A percentile compares a stretch with the other conserved stretches of the same genome.
Conservation (phyloP, 2,888 invertebrate genomes). For the Cryptus armator region DNA sequence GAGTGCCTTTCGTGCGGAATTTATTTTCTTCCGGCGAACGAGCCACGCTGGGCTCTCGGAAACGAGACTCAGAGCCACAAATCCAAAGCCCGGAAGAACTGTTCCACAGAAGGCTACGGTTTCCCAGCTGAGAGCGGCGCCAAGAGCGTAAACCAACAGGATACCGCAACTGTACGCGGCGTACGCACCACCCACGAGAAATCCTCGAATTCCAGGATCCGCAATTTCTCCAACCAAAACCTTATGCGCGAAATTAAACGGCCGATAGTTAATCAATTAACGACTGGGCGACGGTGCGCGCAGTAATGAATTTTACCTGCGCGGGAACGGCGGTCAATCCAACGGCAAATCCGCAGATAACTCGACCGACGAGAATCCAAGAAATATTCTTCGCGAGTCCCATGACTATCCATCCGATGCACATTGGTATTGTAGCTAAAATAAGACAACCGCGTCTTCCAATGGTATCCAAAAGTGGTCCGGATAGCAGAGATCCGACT, state of each 20-base stretch:
- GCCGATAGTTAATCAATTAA: constrained; percentile 8
- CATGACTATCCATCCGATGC: constrained; percentile 90
- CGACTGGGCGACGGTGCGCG: background rate
- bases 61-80: constrained; percentile 88
- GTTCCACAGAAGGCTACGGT: constrained; percentile 89
- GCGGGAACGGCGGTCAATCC: constrained; percentile 91
- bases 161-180: constrained; percentile 92
- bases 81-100: constrained; percentile 88
- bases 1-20: constrained; percentile 87
- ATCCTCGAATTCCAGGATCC: constrained; percentile 90
- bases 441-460: constrained; percentile 90
- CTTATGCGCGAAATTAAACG: constrained; percentile 83
- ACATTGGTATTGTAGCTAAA: constrained; percentile 88
- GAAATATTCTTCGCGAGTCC: constrained; percentile 86
- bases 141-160: constrained; percentile 90
- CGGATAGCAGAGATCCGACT: constrained; percentile 90
- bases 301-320: constrained; percentile 86
- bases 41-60: constrained; percentile 93
- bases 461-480: constrained; percentile 90
- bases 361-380: constrained; percentile 88
- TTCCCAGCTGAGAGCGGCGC: constrained; percentile 90
- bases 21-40: constrained; percentile 87
- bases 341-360: constrained; percentile 90
- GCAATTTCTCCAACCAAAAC: constrained; percentile 92
- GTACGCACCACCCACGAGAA: constrained; percentile 90